These are phyloP conservation scores for Hyposmocoma kahamanoa DNA, from an alignment of 1,140 invertebrate genomes.

Conservation along the genomic window DNA sequence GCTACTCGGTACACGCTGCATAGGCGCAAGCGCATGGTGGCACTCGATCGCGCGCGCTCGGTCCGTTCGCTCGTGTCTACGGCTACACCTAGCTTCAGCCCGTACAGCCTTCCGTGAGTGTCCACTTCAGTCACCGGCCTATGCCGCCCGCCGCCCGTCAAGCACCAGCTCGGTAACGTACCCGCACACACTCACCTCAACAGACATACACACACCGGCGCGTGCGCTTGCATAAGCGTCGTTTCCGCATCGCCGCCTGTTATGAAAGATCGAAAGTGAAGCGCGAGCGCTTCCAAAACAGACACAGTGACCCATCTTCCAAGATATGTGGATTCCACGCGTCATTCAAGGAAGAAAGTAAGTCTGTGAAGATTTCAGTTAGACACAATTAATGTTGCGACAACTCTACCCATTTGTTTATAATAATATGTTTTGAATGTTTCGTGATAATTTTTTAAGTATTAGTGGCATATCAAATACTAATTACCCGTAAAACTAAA, in stretches of 20 bases:
- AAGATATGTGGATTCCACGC: not conserved
- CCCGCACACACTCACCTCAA: constrained; percentile 19
- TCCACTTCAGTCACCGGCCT: constrained; percentile 19
- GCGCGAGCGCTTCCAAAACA: constrained; percentile 5
- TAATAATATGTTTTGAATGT: not conserved
- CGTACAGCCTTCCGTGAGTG: constrained; percentile 19
- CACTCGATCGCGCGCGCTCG: constrained; percentile 46
- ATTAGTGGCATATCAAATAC: constrained; percentile 10
- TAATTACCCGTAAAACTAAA: not conserved
- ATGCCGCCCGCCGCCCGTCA: constrained; percentile 17
- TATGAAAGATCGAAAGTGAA: constrained; percentile 17
- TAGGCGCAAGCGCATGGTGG: constrained; percentile 21
- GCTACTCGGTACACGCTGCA: constrained; percentile 1
- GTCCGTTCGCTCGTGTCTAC: constrained; percentile 24
- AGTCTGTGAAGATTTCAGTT: too few relatives aligned
- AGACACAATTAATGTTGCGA: too few relatives aligned
- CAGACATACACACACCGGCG: constrained; percentile 18
- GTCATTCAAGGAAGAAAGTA: too few relatives aligned
- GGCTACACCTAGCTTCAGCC: constrained; percentile 11
- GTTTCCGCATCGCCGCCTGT: constrained; percentile 13
- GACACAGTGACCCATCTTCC: constrained; percentile 1
- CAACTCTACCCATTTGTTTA: too few relatives aligned
- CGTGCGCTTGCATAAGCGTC: constrained; percentile 2
- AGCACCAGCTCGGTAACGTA: constrained; percentile 44
- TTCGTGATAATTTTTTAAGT: constrained; percentile 1